Conservation (phyloP, 2,888 invertebrate species). For the Achlya flavicornis region DNA sequence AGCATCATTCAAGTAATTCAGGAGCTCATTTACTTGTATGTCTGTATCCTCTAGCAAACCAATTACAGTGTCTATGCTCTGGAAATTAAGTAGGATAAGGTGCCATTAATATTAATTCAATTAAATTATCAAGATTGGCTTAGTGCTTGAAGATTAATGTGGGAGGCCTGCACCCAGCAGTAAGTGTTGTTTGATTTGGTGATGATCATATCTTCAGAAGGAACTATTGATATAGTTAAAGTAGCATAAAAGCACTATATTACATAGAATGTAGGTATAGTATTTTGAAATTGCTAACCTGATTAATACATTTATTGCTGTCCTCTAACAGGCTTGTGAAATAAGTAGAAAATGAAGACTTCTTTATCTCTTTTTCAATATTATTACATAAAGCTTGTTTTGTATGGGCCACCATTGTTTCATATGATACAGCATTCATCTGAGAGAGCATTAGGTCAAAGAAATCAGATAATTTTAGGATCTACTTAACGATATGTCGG, state of each 20-base stretch:
- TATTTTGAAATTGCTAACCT: slow-evolving; percentile 46
- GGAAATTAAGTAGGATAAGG: slow-evolving; percentile 33
- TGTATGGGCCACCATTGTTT: slow-evolving; percentile 49
- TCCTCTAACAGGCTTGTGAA: slow-evolving; percentile 55
- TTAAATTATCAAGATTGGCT: not conserved
- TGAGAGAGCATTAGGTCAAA: slow-evolving; percentile 28
- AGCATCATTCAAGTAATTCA: slow-evolving; percentile 55
- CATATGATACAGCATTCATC: slow-evolving; percentile 51
- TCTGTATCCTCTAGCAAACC: slow-evolving; percentile 41
- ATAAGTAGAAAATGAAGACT: slow-evolving; percentile 37
- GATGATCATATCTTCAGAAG: too few species aligned
- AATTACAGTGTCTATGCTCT: slow-evolving; percentile 56
- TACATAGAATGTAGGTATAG: too few species aligned
- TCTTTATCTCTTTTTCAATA: slow-evolving; percentile 32
- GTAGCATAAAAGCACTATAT: too few species aligned
- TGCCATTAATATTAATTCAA: not conserved
- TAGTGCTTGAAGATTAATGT: too few species aligned
- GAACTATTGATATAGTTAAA: too few species aligned
- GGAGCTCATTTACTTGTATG: slow-evolving; percentile 38
- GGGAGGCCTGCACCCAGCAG: too few species aligned
- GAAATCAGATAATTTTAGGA: slow-evolving; percentile 18
- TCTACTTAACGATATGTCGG: too few species aligned
- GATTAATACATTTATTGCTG: slow-evolving; percentile 54
- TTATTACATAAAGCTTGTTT: slow-evolving; percentile 43
- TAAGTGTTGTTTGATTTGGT: too few species aligned